These are phyloP conservation scores for Heterodera filipjevi DNA, from an alignment of 2,888 invertebrate genomes.

Conservation along the genomic window DNA sequence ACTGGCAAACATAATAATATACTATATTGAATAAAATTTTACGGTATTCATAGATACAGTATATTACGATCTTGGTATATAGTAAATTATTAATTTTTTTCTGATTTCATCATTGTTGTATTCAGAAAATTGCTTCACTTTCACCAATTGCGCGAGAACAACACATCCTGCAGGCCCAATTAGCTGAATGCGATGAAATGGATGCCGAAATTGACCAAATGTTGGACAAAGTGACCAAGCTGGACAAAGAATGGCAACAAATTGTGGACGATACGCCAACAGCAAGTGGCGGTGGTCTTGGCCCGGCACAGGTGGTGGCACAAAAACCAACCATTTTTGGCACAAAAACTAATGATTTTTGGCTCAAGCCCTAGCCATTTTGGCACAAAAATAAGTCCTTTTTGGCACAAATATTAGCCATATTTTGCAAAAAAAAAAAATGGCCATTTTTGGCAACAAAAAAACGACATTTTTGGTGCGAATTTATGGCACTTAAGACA, in stretches of 20 bases:
- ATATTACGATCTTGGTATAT: no score
- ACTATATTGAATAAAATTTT: no score
- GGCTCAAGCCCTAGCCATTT: no score
- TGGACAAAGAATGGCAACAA: constrained; percentile 23
- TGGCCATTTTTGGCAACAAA: no score
- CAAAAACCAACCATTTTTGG: background rate
- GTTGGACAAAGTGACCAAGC: constrained; percentile 44
- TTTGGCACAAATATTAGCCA: no score
- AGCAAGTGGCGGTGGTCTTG: background rate
- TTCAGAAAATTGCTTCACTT: constrained; percentile 21
- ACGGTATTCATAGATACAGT: no score
- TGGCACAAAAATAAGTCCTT: background rate
- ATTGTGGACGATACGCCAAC: background rate
- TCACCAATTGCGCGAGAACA: constrained; percentile 46
- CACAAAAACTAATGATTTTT: background rate
- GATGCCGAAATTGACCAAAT: constrained; percentile 49
- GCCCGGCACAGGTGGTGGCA: background rate
- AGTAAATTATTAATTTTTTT: no score
- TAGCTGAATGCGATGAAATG: constrained; percentile 59
- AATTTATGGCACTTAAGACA: background rate
- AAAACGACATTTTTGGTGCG: background rate
- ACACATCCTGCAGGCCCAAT: constrained; percentile 69
- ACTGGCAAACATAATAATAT: no score
- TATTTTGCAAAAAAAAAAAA: no score
- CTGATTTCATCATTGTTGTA: background rate